Percentiles rank a stretch among this genome's conserved stretches.
These are phyloP conservation scores for Tachina grossa DNA, from an alignment of 2,888 invertebrate genomes.

Conservation along the genomic window DNA sequence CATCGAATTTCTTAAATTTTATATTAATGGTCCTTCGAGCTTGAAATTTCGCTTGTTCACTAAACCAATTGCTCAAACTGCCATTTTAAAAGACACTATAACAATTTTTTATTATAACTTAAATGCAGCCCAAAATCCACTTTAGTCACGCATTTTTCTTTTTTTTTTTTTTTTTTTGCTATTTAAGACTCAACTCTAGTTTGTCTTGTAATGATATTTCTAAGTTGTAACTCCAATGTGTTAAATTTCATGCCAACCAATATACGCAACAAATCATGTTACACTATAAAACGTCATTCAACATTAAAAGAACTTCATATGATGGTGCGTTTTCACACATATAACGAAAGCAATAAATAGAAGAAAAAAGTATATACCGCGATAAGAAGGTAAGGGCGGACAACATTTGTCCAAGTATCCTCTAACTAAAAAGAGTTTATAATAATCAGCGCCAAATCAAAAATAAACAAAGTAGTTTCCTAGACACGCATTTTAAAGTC, in stretches of 20 bases:
- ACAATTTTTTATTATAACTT: no score
- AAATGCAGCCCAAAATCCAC: neutral
- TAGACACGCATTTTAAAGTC: slow-evolving; percentile 50
- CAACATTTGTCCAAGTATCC: slow-evolving; percentile 1
- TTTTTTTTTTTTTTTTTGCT: no score
- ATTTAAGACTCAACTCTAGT: neutral
- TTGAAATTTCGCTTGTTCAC: no score
- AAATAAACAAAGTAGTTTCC: slow-evolving; percentile 2
- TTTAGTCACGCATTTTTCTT: neutral
- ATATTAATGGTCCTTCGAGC: no score
- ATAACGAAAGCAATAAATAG: neutral
- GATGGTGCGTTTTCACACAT: slow-evolving; percentile 9
- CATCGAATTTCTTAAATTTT: no score
- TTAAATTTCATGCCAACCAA: slow-evolving; percentile 6
- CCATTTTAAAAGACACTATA: no score
- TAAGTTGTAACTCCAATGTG: neutral
- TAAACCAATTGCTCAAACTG: no score
- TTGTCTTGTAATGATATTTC: neutral
- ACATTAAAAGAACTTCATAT: neutral
- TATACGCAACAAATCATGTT: slow-evolving; percentile 31
- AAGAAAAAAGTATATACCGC: slow-evolving; percentile 5
- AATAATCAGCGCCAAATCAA: slow-evolving; percentile 21
- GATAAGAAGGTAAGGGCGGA: neutral
- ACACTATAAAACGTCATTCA: slow-evolving; percentile 4
- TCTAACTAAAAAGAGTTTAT: slow-evolving; percentile 22